A percentile compares a stretch with the other conserved stretches of the same genome.
Conservation (phyloP, 2,797 vertebrate genomes). For the Podarcis siculus region DNA sequence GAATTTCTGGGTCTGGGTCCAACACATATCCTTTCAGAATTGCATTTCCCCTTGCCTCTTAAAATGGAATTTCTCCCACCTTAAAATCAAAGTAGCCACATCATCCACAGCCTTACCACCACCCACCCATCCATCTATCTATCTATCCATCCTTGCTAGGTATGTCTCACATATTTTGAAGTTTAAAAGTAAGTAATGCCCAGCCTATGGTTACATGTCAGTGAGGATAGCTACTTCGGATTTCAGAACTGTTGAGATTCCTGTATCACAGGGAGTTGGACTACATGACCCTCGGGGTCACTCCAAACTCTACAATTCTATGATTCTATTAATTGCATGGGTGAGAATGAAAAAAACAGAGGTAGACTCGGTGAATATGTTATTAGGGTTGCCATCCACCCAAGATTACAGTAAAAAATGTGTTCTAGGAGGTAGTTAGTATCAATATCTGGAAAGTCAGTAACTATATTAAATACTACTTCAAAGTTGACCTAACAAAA, state of each 20-base stretch:
- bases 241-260: constrained; percentile 10
- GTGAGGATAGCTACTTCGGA: constrained; percentile 15
- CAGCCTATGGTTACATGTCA: background rate
- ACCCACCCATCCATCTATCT: too few relatives aligned
- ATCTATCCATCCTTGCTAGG: background rate
- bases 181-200: background rate
- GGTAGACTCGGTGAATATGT: constrained; percentile 20
- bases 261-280: too few relatives aligned
- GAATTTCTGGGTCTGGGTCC: too few relatives aligned
- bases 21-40: background rate
- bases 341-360: background rate
- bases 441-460: background rate
- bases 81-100: background rate
- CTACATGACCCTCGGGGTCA: too few relatives aligned
- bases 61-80: constrained; percentile 9
- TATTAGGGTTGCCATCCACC: background rate
- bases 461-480: background rate
- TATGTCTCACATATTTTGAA: background rate
- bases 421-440: constrained; percentile 27
- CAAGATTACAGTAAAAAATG: background rate
- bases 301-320: too few relatives aligned
- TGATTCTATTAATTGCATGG: background rate
- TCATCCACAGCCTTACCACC: background rate
- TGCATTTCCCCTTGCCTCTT: background rate
- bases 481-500: background rate